Evolutionary conservation across 2,113 vertebrate species (phyloP).

Genomic region (Lipophrys pholis): DNA sequence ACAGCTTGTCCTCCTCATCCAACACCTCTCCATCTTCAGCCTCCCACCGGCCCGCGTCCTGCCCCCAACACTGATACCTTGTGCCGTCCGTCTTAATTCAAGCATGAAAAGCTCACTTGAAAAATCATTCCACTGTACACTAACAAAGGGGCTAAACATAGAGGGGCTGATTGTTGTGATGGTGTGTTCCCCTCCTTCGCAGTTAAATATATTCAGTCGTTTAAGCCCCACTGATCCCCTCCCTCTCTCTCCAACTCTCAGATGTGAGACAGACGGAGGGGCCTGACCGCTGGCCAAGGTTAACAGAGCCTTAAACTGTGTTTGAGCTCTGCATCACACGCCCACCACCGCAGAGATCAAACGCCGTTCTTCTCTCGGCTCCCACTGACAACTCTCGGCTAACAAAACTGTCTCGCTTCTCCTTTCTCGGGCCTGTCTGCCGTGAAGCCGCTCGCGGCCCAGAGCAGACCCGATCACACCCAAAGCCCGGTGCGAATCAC

Average conservation of each 20-base stretch:
- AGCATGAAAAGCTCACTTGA: constrained; percentile 35
- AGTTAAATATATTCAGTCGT: constrained; percentile 69
- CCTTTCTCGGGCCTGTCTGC: constrained; percentile 37
- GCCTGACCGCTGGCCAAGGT: constrained; percentile 77
- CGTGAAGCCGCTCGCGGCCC: constrained; percentile 15
- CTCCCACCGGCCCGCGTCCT: constrained; percentile 23
- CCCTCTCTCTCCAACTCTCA: constrained; percentile 50
- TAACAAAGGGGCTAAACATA: constrained; percentile 44
- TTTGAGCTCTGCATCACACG: constrained; percentile 71
- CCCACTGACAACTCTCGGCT: constrained; percentile 53
- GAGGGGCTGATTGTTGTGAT: constrained; percentile 48
- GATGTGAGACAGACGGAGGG: constrained; percentile 64
- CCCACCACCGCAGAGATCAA: constrained; percentile 71
- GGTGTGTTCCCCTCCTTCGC: constrained; percentile 22
- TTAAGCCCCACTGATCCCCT: constrained; percentile 73
- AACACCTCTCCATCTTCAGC: constrained; percentile 40
- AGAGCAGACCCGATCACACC: constrained; percentile 34
- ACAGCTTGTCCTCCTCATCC: constrained; percentile 62
- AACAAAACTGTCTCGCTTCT: constrained; percentile 60
- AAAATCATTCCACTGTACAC: constrained; percentile 29
- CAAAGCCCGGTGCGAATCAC: constrained; percentile 36
- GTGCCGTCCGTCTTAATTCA: constrained; percentile 55
- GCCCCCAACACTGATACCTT: constrained; percentile 23
- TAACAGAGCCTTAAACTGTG: constrained; percentile 75
- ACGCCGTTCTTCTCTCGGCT: constrained; percentile 49